Percentiles rank a stretch among this genome's conserved stretches.
Evolutionary conservation across 2,888 invertebrate genomes (phyloP).

Genomic region (Lasioglossum morio): DNA sequence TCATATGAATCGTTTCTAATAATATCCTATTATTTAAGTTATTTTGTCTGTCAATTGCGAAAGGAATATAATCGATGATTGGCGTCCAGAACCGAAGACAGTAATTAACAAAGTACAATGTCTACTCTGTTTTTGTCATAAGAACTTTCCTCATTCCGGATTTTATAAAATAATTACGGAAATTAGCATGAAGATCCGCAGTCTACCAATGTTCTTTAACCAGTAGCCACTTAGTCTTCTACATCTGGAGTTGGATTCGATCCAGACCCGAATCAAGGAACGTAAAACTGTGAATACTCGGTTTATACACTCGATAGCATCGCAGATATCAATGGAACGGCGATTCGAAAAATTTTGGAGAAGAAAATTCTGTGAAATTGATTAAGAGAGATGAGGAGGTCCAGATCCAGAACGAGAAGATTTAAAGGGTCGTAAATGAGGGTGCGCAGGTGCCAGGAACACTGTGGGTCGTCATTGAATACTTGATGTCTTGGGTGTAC

Average conservation of each 20-base stretch:
- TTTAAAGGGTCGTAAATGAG: constrained; percentile 29
- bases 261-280: neutral
- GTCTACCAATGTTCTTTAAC: neutral
- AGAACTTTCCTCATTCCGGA: neutral
- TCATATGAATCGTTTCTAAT: no score
- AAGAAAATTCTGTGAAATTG: neutral
- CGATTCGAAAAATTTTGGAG: neutral
- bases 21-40: no score
- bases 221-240: neutral
- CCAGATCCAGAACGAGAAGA: neutral
- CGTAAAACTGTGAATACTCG: neutral
- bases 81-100: no score
- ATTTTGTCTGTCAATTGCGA: no score
- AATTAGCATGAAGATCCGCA: neutral
- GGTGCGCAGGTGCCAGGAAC: constrained; percentile 3
- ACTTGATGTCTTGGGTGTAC: constrained; percentile 20
- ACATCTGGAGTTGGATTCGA: neutral
- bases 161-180: neutral
- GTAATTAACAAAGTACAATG: neutral
- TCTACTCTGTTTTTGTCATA: neutral
- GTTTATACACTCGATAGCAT: neutral
- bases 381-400: neutral
- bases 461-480: constrained; percentile 20
- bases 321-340: neutral
- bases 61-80: neutral